phyloP scores from a whole-genome alignment of 2,888 invertebrate species.

The Trissolcus brochymenae region DNA sequence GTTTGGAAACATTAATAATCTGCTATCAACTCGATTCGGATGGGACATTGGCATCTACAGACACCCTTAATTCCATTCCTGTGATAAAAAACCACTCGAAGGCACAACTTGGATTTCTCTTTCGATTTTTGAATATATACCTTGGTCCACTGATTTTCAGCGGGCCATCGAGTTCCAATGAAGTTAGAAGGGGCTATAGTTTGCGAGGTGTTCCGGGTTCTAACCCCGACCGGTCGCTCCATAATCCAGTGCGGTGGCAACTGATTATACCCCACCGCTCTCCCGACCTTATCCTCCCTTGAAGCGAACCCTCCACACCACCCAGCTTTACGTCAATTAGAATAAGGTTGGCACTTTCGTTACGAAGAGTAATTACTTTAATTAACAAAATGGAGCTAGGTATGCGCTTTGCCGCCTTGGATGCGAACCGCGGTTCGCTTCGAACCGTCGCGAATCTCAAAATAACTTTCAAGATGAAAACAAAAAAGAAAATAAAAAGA shows the following conservation, averaged over 20 bases:
- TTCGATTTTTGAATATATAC: conserved; percentile 28
- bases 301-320: conserved; percentile 45
- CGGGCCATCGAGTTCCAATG: conserved; percentile 63
- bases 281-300: conserved; percentile 69
- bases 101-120: not conserved
- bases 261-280: conserved; percentile 73
- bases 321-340: conserved; percentile 77
- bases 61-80: conserved; percentile 41
- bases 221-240: conserved; percentile 70
- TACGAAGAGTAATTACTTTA: conserved; percentile 79
- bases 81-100: conserved; percentile 26
- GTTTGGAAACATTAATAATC: conserved; percentile 70
- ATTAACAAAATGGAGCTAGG: conserved; percentile 77
- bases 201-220: conserved; percentile 68
- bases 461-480: no score
- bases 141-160: conserved; percentile 48
- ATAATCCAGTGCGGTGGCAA: conserved; percentile 76
- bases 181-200: conserved; percentile 59
- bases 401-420: conserved; percentile 73
- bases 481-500: not conserved
- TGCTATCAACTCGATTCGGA: conserved; percentile 65
- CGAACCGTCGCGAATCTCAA: conserved; percentile 47
- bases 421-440: conserved; percentile 76
- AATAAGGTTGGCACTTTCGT: conserved; percentile 78
- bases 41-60: conserved; percentile 37